Evolutionary conservation across 2,113 vertebrate genomes (phyloP), one percentile per base, ranked within the genome.

Genomic region (Gadus chalcogrammus): DNA sequence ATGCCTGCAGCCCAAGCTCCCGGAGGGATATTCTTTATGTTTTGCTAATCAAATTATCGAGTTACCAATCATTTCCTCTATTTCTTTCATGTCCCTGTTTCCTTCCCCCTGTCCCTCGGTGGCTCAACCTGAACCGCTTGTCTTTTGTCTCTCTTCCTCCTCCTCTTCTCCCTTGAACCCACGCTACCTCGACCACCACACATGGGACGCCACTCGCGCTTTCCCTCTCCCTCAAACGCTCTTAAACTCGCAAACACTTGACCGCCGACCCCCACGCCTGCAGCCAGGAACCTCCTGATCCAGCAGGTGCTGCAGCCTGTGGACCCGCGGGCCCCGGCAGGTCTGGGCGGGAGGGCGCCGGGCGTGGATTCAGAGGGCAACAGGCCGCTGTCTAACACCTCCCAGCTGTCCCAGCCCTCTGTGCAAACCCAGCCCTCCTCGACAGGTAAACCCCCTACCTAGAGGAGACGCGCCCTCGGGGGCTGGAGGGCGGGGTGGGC

Each of bases 241-340:
- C 48, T 61, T 76, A 72, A 77, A 73, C 65, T 60, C 72, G 70
- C 59, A 35, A 74, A 80, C 18, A 73, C 66, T 13, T 4, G 68
- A 69, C 22, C 76, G 78, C 69, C 79, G 64, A 63, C 15, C 5
- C 5, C 31, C 31, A 35, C 6, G 31, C 31, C 31, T 74, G 65
- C 91, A 98, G 97, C 92, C 31, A 93, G 92, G 85, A 96, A 92
- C 80, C 91, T 93, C 70, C 92, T 88, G 61, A 91, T 96, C 68
- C 94, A 93, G 79, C 95, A 95, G 88, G 73, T 90, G 78, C 75
- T 95, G 84, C 90, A 90, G 73, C 92, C 92, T 0, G 83, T 93
- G 24, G 95, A 97, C 85, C 96, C 95, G 62, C 80, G 93, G 85
- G 90, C 91, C 75, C 90, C 95, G 82, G 93, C 92, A 87, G 92